Evolutionary conservation across 1,140 invertebrate genomes (phyloP).

Genomic region (Anoplolepis gracilipes): DNA sequence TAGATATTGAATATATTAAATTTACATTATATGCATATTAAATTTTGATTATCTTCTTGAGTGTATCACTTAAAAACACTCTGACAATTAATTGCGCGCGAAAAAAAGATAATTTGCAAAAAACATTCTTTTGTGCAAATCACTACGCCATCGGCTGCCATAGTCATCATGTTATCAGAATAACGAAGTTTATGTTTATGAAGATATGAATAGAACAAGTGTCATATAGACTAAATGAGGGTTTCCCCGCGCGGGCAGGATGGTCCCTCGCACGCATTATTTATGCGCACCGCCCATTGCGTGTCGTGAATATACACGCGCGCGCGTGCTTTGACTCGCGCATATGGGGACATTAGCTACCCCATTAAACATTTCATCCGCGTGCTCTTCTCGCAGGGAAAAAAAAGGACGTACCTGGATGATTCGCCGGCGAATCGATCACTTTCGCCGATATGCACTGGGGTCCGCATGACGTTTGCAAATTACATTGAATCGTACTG

Average conservation of each 20-base stretch:
- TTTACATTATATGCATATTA: background rate
- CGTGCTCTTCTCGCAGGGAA: constrained; percentile 11
- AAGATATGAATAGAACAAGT: constrained; percentile 63
- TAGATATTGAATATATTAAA: too few relatives aligned
- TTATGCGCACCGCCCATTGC: constrained; percentile 82
- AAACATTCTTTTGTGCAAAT: background rate
- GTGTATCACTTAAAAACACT: background rate
- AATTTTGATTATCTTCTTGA: background rate
- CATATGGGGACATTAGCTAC: constrained; percentile 84
- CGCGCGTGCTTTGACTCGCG: constrained; percentile 73
- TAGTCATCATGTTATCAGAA: constrained; percentile 47
- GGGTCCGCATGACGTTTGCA: background rate
- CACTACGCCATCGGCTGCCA: background rate
- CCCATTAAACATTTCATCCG: constrained; percentile 83
- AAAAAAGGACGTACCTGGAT: constrained; percentile 30
- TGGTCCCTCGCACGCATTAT: constrained; percentile 79
- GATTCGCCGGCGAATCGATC: constrained; percentile 60
- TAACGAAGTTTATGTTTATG: constrained; percentile 14
- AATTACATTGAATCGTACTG: background rate
- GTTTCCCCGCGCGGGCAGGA: constrained; percentile 67
- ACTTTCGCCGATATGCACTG: constrained; percentile 15
- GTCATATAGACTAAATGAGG: constrained; percentile 72
- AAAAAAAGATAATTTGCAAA: background rate
- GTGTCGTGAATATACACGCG: constrained; percentile 74
- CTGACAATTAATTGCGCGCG: background rate